phyloP scores from a whole-genome alignment of 2,113 vertebrate genomes.

The Bubo bubo region DNA sequence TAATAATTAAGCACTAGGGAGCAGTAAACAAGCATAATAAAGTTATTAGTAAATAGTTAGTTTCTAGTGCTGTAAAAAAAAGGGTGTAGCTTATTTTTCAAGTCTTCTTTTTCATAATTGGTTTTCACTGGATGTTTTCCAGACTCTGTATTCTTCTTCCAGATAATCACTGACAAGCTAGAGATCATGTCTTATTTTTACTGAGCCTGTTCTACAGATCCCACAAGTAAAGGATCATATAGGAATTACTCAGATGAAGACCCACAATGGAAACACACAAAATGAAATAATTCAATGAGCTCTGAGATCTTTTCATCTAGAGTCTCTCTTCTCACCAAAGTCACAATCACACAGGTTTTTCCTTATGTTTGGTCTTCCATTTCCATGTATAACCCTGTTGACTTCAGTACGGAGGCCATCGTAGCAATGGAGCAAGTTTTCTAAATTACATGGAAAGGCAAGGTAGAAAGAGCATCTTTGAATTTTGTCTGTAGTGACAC shows the following conservation, averaged over 20 bases:
- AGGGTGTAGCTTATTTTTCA: neutral
- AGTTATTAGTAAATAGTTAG: neutral
- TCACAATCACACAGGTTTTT: neutral
- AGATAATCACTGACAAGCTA: neutral
- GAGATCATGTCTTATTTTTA: neutral
- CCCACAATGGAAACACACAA: neutral
- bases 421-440: neutral
- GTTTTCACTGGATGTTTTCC: constrained; percentile 13
- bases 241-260: neutral
- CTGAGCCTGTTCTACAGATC: neutral
- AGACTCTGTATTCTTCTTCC: constrained; percentile 12
- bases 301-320: neutral
- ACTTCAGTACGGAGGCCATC: neutral
- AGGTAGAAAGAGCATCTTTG: neutral
- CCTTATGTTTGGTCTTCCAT: neutral
- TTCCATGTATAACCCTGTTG: neutral
- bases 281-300: neutral
- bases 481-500: neutral
- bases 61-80: neutral
- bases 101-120: neutral
- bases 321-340: neutral
- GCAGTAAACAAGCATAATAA: constrained; percentile 39
- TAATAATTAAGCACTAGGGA: constrained; percentile 49
- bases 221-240: neutral
- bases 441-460: neutral